Conservation (phyloP, 2,113 vertebrate species). For the Rhodinocichla rosea region DNA sequence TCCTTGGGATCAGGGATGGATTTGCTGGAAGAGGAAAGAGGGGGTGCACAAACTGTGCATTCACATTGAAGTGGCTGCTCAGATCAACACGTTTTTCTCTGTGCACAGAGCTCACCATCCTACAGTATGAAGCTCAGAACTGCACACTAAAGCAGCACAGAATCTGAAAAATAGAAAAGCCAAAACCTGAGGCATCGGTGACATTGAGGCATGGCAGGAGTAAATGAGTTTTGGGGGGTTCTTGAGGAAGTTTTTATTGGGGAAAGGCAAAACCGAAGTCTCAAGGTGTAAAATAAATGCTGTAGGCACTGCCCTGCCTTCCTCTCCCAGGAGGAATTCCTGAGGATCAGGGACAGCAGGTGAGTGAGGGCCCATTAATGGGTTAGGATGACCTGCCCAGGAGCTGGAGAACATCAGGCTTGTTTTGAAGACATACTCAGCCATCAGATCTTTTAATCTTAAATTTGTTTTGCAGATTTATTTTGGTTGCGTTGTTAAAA, state of each 20-base stretch:
- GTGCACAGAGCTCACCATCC: neutral
- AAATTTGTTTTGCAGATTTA: neutral
- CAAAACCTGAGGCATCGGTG: neutral
- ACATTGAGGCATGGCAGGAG: accelerated
- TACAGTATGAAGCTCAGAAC: accelerated
- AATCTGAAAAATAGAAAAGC: accelerated
- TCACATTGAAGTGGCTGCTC: neutral
- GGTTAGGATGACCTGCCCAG: accelerated
- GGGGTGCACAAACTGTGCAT: accelerated
- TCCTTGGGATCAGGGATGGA: accelerated
- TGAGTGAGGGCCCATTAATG: neutral
- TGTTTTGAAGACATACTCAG: neutral
- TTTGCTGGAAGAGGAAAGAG: neutral
- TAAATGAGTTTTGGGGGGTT: neutral
- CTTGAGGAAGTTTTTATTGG: accelerated
- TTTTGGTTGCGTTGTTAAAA: neutral
- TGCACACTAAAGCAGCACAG: neutral
- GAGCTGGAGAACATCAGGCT: neutral
- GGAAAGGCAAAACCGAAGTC: neutral
- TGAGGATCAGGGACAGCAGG: neutral
- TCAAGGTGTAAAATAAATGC: neutral
- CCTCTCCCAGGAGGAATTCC: accelerated
- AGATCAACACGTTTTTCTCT: neutral
- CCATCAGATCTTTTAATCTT: neutral
- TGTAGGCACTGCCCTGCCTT: neutral